Conservation (phyloP, 2,888 invertebrate genomes). For the Mythimna impura region DNA sequence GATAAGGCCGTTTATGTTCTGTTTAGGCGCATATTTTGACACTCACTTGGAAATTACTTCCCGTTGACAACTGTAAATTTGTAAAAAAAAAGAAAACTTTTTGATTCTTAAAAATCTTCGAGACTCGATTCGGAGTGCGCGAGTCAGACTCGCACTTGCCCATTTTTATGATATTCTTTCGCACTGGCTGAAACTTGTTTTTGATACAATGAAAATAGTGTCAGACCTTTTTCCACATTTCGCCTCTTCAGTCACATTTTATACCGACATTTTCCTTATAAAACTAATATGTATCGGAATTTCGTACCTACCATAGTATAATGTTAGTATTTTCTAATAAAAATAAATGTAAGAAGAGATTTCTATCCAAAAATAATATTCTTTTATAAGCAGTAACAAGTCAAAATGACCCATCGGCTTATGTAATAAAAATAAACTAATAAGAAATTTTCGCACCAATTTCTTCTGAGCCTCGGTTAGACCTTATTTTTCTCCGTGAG, state of each 20-base stretch:
- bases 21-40: too few relatives aligned
- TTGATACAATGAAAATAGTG: not conserved
- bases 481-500: conserved; percentile 89
- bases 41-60: too few relatives aligned
- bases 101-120: too few relatives aligned
- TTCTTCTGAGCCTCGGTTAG: conserved; percentile 80
- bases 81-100: too few relatives aligned
- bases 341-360: conserved; percentile 1
- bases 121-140: too few relatives aligned
- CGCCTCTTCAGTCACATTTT: not conserved
- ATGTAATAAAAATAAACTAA: conserved; percentile 84
- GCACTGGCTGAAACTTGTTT: not conserved
- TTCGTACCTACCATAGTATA: not conserved
- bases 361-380: conserved; percentile 31
- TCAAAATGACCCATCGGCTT: conserved; percentile 70
- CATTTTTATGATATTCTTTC: not conserved
- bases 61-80: not conserved
- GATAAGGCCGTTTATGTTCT: too few relatives aligned
- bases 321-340: not conserved
- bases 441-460: conserved; percentile 86
- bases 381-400: conserved; percentile 56
- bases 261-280: not conserved
- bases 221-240: conserved; percentile 1
- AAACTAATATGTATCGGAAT: not conserved
- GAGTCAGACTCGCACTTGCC: too few relatives aligned